A percentile compares a stretch with the other conserved stretches of the same genome.
Conservation (phyloP, 2,888 invertebrate species). For the Mimas tiliae region DNA sequence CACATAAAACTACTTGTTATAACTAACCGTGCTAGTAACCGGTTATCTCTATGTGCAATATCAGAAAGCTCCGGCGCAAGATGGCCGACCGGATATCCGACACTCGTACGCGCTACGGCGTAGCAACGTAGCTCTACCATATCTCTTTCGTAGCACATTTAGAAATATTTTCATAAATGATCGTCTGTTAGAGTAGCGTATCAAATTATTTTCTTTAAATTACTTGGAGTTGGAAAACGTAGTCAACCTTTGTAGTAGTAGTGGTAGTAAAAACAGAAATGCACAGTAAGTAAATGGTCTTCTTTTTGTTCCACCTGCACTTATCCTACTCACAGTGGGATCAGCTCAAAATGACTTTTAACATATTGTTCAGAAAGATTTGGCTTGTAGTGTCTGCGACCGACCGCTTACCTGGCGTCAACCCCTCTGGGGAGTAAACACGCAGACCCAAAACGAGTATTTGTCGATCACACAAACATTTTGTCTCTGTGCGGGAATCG, state of each 20-base stretch:
- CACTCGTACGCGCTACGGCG: constrained; percentile 18
- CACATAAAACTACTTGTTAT: neutral
- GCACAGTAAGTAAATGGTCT: no score
- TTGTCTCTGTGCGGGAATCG: no score
- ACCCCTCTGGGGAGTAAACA: no score
- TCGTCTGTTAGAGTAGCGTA: neutral
- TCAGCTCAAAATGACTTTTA: no score
- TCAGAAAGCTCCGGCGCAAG: constrained; percentile 24
- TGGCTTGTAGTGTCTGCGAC: no score
- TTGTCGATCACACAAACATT: no score
- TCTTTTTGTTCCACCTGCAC: no score
- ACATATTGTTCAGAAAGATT: no score
- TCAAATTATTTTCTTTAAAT: neutral
- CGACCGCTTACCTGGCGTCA: no score
- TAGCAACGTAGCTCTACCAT: neutral
- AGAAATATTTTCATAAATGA: constrained; percentile 12
- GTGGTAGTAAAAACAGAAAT: no score
- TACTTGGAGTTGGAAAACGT: neutral
- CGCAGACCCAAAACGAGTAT: no score
- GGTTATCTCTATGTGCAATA: constrained; percentile 15
- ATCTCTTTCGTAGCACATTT: neutral
- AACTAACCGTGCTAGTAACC: constrained; percentile 1
- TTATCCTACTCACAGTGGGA: no score
- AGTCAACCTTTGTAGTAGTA: neutral
- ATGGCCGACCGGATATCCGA: constrained; percentile 27